These are phyloP conservation scores for Chiloscyllium plagiosum DNA, from an alignment of 2,113 vertebrate genomes.

Conservation along the genomic window DNA sequence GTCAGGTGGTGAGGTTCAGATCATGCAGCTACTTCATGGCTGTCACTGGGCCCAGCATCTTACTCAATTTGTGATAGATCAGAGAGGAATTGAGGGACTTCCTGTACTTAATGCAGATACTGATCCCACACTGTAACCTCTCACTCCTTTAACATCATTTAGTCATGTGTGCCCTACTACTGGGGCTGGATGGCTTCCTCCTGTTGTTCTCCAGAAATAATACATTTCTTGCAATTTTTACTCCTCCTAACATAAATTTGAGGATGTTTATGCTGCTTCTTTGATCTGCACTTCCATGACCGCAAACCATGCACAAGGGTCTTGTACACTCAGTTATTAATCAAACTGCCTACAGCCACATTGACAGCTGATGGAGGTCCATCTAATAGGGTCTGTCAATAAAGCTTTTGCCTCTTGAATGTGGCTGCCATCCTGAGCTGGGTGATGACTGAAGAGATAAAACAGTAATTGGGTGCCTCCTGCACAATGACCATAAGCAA, in stretches of 20 bases:
- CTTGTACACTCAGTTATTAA: neutral
- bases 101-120: neutral
- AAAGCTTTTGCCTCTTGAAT: neutral
- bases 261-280: neutral
- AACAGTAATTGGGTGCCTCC: neutral
- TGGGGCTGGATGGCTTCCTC: neutral
- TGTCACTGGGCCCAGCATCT: neutral
- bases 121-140: neutral
- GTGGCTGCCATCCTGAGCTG: neutral
- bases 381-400: neutral
- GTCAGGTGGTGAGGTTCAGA: neutral
- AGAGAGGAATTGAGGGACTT: neutral
- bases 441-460: neutral
- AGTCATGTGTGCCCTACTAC: neutral
- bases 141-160: neutral
- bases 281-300: neutral
- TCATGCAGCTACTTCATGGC: neutral
- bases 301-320: neutral
- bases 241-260: neutral
- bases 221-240: neutral
- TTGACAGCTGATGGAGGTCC: neutral
- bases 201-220: neutral
- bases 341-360: neutral
- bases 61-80: neutral
- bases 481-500: neutral